These are phyloP conservation scores for Smutsia temminckii DNA, from an alignment of 2,797 vertebrate genomes.

Conservation along the genomic window DNA sequence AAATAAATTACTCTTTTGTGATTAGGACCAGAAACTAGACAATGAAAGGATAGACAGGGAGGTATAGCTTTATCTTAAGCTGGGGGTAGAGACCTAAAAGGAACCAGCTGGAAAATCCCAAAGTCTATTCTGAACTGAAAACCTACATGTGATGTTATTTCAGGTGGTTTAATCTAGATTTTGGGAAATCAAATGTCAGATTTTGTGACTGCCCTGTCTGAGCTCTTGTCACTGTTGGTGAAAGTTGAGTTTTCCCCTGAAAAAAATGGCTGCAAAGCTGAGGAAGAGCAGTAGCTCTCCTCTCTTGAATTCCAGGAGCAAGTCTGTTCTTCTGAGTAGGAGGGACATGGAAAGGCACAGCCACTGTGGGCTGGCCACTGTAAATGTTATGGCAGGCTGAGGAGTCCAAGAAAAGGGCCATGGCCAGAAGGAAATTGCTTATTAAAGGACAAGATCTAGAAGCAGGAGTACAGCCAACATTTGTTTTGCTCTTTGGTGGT, in stretches of 20 bases:
- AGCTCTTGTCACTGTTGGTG: not conserved
- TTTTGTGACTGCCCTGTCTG: conserved; percentile 43
- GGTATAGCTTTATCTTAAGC: not conserved
- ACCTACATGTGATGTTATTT: conserved; percentile 52
- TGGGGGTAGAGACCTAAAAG: not conserved
- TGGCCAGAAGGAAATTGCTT: not conserved
- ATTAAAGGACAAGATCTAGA: not conserved
- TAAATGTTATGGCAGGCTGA: not conserved
- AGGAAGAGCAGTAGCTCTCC: not conserved
- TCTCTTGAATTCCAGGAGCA: conserved; percentile 17
- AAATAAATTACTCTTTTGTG: not conserved
- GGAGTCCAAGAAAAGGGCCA: not conserved
- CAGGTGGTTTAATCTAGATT: conserved; percentile 51
- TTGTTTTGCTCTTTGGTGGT: not conserved
- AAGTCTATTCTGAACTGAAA: conserved; percentile 4
- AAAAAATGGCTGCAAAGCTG: conserved; percentile 9
- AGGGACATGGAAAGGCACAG: not conserved
- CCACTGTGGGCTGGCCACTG: not conserved
- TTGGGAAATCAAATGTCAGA: conserved; percentile 42
- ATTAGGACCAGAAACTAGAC: conserved; percentile 24
- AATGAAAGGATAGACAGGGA: not conserved
- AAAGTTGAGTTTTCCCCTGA: not conserved
- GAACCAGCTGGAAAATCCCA: conserved; percentile 39
- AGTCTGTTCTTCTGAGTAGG: not conserved
- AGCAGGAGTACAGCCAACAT: not conserved